Base-by-base conservation (phyloP, 2,888 invertebrate genomes). In the Pristionchus maxplancki region DNA sequence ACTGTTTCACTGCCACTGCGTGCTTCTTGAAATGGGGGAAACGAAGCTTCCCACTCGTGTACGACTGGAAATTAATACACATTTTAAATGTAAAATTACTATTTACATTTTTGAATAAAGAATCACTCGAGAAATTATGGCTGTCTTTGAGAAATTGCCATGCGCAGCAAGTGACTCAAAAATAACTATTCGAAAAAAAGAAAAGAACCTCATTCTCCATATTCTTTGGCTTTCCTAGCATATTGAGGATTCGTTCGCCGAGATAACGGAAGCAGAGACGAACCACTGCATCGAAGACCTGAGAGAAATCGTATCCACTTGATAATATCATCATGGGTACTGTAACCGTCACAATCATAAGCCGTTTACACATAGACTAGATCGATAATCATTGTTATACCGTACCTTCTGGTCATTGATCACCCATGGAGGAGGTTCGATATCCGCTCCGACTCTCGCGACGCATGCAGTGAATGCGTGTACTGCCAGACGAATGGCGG, bases 381-480 rank as follows among this genome's bases (percentile, higher is more conserved):
- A 44, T 34, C 4, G 0, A 37, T 34, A 71, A 37, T 24, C 37
- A 40, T 20, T 24, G 11, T 74, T 74, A 24, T 28, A 20, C 15
- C 9, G 37, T 81, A 91, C 91, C 89, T 93, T 91, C 88, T 94
- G 93, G 28, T 89, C 87, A 48, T 93, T 91, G 81, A 94, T 91
- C 48, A 93, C 90, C 89, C 92, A 93, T 87, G 93, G 91, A 5
- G 92, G 93, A 20, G 92, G 88, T 71, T 91, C 92, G 64, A 93
- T 91, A 71, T 93, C 92, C 20, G 93, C 92, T 24, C 93, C 93
- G 50, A 94, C 92, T 37, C 94, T 89, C 28, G 93, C 90, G 20
- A 93, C 91, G 89, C 94, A 94, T 17, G 94, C 93, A 40, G 90
- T 89, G 89, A 94, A 94, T 6, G 92, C 91, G 48, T 92, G 90